Percentiles rank a stretch among this genome's conserved stretches.
Evolutionary conservation across 2,113 vertebrate genomes (phyloP).

Genomic region (Rousettus leschenaultii): DNA sequence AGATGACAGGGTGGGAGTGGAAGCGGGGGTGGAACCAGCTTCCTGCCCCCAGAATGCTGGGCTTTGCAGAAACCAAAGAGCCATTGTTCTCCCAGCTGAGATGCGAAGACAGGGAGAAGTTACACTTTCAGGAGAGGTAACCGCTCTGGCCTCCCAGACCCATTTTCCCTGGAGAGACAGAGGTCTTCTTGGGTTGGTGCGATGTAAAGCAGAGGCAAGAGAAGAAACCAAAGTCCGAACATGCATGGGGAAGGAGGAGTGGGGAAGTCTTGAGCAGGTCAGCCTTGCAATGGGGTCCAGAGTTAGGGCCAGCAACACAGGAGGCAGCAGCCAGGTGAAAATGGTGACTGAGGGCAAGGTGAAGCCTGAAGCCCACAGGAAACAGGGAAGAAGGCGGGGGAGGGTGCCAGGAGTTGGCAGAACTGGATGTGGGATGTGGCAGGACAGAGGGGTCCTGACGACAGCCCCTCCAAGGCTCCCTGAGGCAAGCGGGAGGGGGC

Average conservation of each 20-base stretch:
- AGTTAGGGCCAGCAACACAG: no score
- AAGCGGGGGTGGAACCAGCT: not conserved
- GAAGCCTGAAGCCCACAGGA: not conserved
- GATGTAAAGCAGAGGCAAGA: not conserved
- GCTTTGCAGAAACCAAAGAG: not conserved
- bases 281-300: not conserved
- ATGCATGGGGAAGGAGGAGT: not conserved
- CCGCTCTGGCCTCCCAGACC: no score
- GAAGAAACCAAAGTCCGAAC: not conserved
- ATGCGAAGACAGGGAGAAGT: not conserved
- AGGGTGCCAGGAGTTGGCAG: not conserved
- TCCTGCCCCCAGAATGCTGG: not conserved
- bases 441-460: not conserved
- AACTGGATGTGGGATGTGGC: not conserved
- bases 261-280: not conserved
- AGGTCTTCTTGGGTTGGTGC: not conserved
- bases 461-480: not conserved
- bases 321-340: no score
- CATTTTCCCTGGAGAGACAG: not conserved
- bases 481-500: no score
- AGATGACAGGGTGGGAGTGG: not conserved
- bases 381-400: not conserved
- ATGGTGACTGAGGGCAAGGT: not conserved
- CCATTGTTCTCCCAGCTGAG: not conserved
- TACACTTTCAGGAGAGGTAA: not conserved